Evolutionary conservation across 2,113 vertebrate species (phyloP).

Genomic region (Mormoops blainvillei): DNA sequence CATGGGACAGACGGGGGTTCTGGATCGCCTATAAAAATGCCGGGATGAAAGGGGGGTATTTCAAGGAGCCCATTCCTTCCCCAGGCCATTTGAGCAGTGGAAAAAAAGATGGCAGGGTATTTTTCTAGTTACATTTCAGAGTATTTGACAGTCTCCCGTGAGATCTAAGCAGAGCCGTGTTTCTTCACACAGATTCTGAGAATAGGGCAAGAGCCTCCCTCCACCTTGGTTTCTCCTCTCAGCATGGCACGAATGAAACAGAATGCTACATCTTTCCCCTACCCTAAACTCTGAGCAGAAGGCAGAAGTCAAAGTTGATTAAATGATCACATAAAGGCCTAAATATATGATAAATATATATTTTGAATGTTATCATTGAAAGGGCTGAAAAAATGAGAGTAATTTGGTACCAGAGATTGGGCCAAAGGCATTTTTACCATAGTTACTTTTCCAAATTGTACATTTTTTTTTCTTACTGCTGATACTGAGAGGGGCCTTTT

Average conservation of each 20-base stretch:
- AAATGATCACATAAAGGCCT: neutral
- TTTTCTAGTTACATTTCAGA: neutral
- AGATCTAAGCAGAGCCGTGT: neutral
- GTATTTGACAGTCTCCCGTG: neutral
- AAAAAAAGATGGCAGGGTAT: neutral
- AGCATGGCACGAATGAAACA: neutral
- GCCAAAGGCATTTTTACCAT: neutral
- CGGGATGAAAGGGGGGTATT: neutral
- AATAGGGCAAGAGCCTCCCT: neutral
- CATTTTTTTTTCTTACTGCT: neutral
- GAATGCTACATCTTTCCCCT: neutral
- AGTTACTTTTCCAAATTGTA: neutral
- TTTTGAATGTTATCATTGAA: neutral
- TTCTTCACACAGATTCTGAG: neutral
- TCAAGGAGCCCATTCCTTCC: neutral
- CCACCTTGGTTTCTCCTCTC: neutral
- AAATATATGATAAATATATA: neutral
- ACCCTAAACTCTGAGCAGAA: neutral
- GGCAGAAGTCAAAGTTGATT: neutral
- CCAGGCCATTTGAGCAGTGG: neutral
- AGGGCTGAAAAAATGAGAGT: neutral
- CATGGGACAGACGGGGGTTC: neutral
- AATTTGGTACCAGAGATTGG: neutral
- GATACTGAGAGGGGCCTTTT: neutral
- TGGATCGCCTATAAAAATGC: neutral